phyloP scores from a whole-genome alignment of 1,140 invertebrate genomes.

The Leptoteleia sp. region DNA sequence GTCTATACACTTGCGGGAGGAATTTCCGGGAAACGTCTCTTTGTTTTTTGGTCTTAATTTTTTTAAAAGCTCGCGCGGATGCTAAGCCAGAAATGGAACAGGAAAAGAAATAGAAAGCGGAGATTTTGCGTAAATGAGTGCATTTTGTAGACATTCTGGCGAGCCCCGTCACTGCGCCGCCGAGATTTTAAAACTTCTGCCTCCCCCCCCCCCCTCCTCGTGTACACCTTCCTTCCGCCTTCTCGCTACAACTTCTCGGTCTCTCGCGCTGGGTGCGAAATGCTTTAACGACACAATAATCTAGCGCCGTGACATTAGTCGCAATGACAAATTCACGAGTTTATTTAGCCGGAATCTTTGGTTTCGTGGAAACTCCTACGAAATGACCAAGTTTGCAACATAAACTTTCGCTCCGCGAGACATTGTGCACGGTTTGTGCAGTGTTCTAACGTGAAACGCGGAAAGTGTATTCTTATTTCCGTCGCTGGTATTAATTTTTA shows the following conservation, averaged over 20 bases:
- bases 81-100: conserved; percentile 45
- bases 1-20: no score
- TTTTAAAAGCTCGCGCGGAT: conserved; percentile 73
- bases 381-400: no score
- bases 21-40: no score
- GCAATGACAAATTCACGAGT: conserved; percentile 47
- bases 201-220: conserved; percentile 3
- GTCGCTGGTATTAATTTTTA: no score
- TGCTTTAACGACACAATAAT: conserved; percentile 54
- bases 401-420: no score
- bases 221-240: no score
- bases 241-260: conserved; percentile 19
- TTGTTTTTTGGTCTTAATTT: no score
- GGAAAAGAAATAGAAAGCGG: conserved; percentile 39
- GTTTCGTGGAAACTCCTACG: no score
- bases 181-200: conserved; percentile 51
- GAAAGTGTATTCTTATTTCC: no score
- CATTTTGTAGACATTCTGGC: conserved; percentile 60
- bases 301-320: conserved; percentile 44
- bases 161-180: conserved; percentile 17
- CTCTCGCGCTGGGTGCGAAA: conserved; percentile 23
- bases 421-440: no score
- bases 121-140: conserved; percentile 66
- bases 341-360: conserved; percentile 36
- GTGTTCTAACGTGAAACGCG: no score